These are phyloP conservation scores for Amblyopsis rosae DNA, from an alignment of 2,113 vertebrate genomes.

Conservation along the genomic window DNA sequence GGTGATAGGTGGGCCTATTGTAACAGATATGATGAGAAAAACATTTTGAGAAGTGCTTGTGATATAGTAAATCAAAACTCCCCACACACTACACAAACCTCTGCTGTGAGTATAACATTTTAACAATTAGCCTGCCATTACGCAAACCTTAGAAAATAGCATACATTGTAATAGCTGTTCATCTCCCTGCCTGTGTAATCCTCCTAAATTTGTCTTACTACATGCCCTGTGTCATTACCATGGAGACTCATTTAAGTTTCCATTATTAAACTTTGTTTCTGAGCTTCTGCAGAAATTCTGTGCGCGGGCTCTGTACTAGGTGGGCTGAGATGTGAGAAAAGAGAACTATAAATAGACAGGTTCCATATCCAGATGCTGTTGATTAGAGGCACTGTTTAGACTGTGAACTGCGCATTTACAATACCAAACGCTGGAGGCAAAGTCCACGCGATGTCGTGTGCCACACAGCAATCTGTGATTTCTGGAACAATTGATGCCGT, in stretches of 20 bases:
- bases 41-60: neutral
- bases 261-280: constrained; percentile 62
- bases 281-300: constrained; percentile 56
- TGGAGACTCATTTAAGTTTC: constrained; percentile 58
- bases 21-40: neutral
- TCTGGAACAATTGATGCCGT: neutral
- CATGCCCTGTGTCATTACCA: constrained; percentile 47
- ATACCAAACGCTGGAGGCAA: constrained; percentile 14
- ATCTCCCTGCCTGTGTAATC: neutral
- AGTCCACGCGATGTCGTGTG: neutral
- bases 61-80: neutral
- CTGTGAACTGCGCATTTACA: constrained; percentile 37
- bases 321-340: constrained; percentile 55
- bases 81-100: too few relatives aligned
- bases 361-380: constrained; percentile 47
- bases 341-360: constrained; percentile 63
- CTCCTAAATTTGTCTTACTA: neutral
- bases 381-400: constrained; percentile 51
- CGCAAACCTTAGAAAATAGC: neutral
- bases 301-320: constrained; percentile 47
- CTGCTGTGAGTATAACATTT: too few relatives aligned
- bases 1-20: too few relatives aligned
- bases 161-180: neutral
- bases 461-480: neutral
- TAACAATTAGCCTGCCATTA: neutral